Base-by-base conservation (phyloP, 2,797 vertebrate species). In the Streptopelia turtur region DNA sequence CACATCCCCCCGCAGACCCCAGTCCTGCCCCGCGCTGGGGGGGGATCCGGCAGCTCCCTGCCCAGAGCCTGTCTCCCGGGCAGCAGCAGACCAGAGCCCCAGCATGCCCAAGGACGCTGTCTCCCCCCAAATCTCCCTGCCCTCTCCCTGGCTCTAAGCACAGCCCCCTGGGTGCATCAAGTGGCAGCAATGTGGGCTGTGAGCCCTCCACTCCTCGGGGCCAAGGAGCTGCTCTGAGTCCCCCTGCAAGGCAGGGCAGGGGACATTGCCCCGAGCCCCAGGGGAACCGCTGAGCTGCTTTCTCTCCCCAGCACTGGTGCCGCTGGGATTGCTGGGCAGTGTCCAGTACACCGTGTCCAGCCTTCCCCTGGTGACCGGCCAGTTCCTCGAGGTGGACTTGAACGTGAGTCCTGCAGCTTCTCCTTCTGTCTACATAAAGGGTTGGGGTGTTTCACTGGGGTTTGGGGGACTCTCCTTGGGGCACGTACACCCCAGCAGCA, bases 311-410 rank as follows among this genome's bases (percentile, higher is more conserved):
- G 98, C 96, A 30, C 66, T 97, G 83, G 71, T 97, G 45, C 93
- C 95, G 1, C 91, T 98, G 90, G 96, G 96, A 9, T 88, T 98
- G 39, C 37, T 98, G 90, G 94, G 95, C 63, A 98, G 97, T 6
- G 81, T 96, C 56, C 97, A 98, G 55, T 94, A 95, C 27, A 97
- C 89, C 0, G 80, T 96, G 53, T 97, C 96, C 63, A 97, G 97
- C 83, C 95, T 98, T 16, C 93, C 97, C 0, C 86, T 98, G 25
- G 94, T 97, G 50, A 97, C 97, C 0, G 70, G 91, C 16, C 97
- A 97, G 55, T 93, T 98, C 87, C 95, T 98, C 1, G 17, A 98
- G 87, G 53, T 96, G 16, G 96, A 96, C 39, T 81, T 97, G 88
- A 98, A 97, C 0, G 61, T 97, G 89, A 97, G 95, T 97, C 43